phyloP scores from a whole-genome alignment of 2,113 vertebrate genomes.

The Hylia prasina region DNA sequence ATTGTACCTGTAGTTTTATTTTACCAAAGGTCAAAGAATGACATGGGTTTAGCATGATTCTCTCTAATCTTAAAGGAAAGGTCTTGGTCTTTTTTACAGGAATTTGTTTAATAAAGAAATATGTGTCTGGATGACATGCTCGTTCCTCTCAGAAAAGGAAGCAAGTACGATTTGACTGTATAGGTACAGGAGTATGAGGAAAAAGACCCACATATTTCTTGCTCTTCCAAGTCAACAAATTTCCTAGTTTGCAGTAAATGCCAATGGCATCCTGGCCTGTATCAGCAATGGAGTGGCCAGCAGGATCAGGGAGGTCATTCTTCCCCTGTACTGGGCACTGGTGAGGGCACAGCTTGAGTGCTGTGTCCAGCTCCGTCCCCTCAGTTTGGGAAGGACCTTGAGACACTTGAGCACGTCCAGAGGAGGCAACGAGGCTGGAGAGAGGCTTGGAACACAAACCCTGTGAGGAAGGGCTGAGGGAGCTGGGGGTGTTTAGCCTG shows the following conservation, averaged over 20 bases:
- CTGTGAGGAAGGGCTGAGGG: not conserved
- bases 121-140: not conserved
- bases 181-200: not conserved
- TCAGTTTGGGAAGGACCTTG: not conserved
- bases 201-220: accelerated
- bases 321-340: not conserved
- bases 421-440: not conserved
- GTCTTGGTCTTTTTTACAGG: not conserved
- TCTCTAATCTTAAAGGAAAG: not conserved
- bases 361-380: not conserved
- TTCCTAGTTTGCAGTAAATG: not conserved
- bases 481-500: not conserved
- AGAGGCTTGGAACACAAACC: not conserved
- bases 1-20: conserved; percentile 13
- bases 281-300: not conserved
- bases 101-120: not conserved
- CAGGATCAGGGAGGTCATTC: not conserved
- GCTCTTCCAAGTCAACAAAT: not conserved
- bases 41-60: not conserved
- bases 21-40: not conserved
- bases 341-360: not conserved
- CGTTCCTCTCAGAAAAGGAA: not conserved
- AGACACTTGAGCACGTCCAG: not conserved
- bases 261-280: not conserved
- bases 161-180: not conserved